Conservation (phyloP, 2,888 invertebrate genomes). For the Drosophila heteroneura region DNA sequence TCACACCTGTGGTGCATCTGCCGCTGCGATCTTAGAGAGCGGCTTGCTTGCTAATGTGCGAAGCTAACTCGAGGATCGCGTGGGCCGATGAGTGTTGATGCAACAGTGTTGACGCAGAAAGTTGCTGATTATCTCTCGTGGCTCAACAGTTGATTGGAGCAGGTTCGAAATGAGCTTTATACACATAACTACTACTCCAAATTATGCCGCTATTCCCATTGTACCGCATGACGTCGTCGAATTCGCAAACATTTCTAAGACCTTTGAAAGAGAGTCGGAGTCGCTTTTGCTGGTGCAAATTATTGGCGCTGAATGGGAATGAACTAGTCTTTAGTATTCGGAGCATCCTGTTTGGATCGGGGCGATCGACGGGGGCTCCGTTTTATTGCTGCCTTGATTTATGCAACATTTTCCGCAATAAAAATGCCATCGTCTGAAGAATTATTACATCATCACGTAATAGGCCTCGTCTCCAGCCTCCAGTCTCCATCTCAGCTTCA, state of each 20-base stretch:
- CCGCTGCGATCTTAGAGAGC: slow-evolving; percentile 56
- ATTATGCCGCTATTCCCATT: slow-evolving; percentile 63
- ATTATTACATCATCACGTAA: slow-evolving; percentile 81
- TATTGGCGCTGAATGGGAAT: slow-evolving; percentile 61
- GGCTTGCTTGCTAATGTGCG: slow-evolving; percentile 66
- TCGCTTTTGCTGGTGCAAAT: slow-evolving; percentile 64
- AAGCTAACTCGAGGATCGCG: slow-evolving; percentile 53
- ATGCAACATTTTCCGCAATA: slow-evolving; percentile 80
- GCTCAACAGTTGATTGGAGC: slow-evolving; percentile 53
- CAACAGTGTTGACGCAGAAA: slow-evolving; percentile 60
- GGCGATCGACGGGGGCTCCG: slow-evolving; percentile 58
- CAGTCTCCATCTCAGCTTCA: neutral
- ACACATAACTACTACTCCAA: slow-evolving; percentile 37
- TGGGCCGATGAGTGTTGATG: slow-evolving; percentile 54
- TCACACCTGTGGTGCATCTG: slow-evolving; percentile 59
- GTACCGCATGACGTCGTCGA: slow-evolving; percentile 61
- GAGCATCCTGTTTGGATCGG: slow-evolving; percentile 64
- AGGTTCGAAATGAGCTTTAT: slow-evolving; percentile 49
- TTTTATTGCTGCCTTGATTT: slow-evolving; percentile 80
- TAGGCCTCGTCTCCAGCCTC: slow-evolving; percentile 57
- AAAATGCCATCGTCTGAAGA: slow-evolving; percentile 77
- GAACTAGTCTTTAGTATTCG: slow-evolving; percentile 52
- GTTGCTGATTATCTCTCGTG: slow-evolving; percentile 60
- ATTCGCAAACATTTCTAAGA: slow-evolving; percentile 41
- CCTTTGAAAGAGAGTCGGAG: slow-evolving; percentile 22